These are phyloP conservation scores for Drosophila conformis DNA, from an alignment of 2,888 invertebrate genomes.

Conservation along the genomic window DNA sequence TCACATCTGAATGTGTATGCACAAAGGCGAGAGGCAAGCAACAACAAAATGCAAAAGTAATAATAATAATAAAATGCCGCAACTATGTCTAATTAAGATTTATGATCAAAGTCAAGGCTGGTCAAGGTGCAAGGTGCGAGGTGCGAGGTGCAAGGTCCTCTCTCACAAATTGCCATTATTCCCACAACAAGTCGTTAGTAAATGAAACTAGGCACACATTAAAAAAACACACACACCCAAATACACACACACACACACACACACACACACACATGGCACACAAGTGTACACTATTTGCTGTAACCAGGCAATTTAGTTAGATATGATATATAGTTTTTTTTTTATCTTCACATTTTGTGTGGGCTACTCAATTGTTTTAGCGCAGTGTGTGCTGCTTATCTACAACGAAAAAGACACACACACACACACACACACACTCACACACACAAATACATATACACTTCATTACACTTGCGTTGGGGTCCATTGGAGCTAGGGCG, in stretches of 20 bases:
- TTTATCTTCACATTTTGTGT: neutral
- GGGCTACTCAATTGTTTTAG: conserved; percentile 34
- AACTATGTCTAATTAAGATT: conserved; percentile 67
- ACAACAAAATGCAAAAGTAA: conserved; percentile 20
- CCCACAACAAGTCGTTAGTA: conserved; percentile 41
- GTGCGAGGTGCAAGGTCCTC: conserved; percentile 10
- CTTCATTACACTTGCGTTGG: neutral
- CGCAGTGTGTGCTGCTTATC: conserved; percentile 44
- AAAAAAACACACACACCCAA: neutral
- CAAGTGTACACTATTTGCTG: neutral
- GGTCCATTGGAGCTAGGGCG: neutral
- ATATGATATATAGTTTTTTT: neutral
- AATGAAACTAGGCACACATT: conserved; percentile 35
- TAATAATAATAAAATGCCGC: conserved; percentile 35
- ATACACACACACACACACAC: conserved; percentile 2
- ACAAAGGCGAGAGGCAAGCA: conserved; percentile 4
- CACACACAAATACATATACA: conserved; percentile 14
- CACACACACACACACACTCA: conserved; percentile 12
- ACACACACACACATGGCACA: conserved; percentile 2
- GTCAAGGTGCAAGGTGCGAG: conserved; percentile 24
- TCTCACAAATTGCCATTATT: conserved; percentile 32
- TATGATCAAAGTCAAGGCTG: conserved; percentile 68
- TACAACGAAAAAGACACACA: conserved; percentile 12
- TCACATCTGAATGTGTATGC: neutral
- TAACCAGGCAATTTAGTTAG: neutral